Evolutionary conservation across 2,797 vertebrate genomes (phyloP), one percentile per base, ranked within the genome.

Genomic region (Mallotus villosus): DNA sequence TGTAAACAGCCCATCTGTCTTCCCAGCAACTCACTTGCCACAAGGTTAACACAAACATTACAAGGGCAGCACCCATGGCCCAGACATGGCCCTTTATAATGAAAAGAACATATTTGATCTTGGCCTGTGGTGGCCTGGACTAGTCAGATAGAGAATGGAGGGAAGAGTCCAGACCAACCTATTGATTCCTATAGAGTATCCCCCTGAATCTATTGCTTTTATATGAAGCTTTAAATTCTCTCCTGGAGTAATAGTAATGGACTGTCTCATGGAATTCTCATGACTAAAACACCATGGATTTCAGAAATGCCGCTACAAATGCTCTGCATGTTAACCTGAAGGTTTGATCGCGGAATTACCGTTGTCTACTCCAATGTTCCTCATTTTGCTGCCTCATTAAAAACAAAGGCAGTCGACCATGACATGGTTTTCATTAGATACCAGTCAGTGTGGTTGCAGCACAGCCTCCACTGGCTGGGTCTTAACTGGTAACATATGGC

Each of bases 401-500:
- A 63, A 68, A 58, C 53, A 68, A 68, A 55, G 59, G 65, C 70
- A 76, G 72, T 75, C 77, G 68, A 81, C 29, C 76, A 55, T 74
- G 74, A 75, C 79, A 77, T 63, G 63, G 72, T 75, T 76, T 79
- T 74, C 70, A 71, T 75, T 74, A 74, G 69, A 81, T 70, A 74
- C 24, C 59, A 68, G 85, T 77, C 80, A 74, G 75, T 64, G 37
- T 0, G 55, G 72, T 53, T 78, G 32, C 69, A 62, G 58, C 34
- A 14, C 59, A 6, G 76, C 83, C 79, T 74, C 74, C 7, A 55
- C 70, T 68, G 65, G 74, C 74, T 60, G 77, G 51, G 72, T 76
- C 70, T 85, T 82, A 82, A 80, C 84, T 87, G 82, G 78, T 81
- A 73, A 79, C 83, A 89, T 90, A 90, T 79, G 87, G 78, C 74